Percentiles rank a stretch among this genome's conserved stretches.
These are phyloP conservation scores for Cantharis rustica DNA, from an alignment of 2,888 invertebrate species.

Conservation along the genomic window DNA sequence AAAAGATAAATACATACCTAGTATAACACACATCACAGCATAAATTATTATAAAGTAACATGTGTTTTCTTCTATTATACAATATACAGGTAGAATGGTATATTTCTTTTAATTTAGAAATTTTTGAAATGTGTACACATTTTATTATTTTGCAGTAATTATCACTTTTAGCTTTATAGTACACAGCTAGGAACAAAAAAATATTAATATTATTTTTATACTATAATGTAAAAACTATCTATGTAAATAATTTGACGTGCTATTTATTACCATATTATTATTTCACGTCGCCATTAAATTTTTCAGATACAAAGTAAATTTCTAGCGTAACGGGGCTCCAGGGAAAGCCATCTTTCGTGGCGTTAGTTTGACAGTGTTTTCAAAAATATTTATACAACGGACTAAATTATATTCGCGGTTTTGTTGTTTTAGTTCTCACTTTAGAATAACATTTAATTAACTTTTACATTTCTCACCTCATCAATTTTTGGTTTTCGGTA, in stretches of 20 bases:
- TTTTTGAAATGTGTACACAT: neutral
- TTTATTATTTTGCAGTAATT: neutral
- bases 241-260: neutral
- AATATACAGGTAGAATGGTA: neutral
- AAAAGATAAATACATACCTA: slow-evolving; percentile 1
- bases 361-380: neutral
- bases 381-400: neutral
- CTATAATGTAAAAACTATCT: neutral
- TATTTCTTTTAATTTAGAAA: neutral
- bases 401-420: neutral
- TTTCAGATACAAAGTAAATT: neutral
- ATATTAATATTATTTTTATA: neutral
- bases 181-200: neutral
- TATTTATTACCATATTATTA: too few species aligned
- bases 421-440: neutral
- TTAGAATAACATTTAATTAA: neutral
- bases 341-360: neutral
- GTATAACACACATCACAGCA: neutral
- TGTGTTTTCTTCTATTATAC: neutral
- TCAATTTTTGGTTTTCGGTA: neutral
- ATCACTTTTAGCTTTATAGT: neutral
- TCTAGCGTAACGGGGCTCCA: neutral
- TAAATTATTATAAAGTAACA: neutral
- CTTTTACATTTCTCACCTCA: neutral
- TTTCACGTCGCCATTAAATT: neutral